Percentiles rank a stretch among this genome's conserved stretches.
phyloP scores from a whole-genome alignment of 2,888 invertebrate species.

The Masnerella sp. region DNA sequence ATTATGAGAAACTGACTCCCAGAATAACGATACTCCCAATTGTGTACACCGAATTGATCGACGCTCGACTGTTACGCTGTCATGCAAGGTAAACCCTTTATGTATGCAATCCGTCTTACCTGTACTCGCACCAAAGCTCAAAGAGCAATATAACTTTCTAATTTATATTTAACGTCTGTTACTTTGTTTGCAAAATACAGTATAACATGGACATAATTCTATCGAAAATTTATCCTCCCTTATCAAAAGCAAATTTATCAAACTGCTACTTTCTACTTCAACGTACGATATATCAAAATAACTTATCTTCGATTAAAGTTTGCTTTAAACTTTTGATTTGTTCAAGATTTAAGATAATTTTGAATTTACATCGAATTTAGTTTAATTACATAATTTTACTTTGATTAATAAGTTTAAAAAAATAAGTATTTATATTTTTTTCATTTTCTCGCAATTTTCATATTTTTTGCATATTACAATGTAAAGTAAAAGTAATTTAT shows the following conservation, averaged over 20 bases:
- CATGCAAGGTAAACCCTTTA: conserved; percentile 32
- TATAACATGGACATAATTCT: background rate
- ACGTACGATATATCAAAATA: too few species aligned
- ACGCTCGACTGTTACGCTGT: conserved; percentile 20
- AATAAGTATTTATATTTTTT: too few species aligned
- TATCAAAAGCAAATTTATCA: background rate
- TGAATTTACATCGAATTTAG: too few species aligned
- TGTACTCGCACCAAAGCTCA: conserved; percentile 16
- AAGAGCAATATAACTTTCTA: conserved; percentile 32
- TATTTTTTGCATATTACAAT: too few species aligned
- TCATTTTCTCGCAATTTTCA: too few species aligned
- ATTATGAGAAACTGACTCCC: conserved; percentile 19
- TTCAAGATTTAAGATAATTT: too few species aligned
- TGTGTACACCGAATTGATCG: conserved; percentile 32
- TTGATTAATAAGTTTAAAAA: too few species aligned
- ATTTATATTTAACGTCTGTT: conserved; percentile 32
- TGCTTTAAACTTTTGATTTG: too few species aligned
- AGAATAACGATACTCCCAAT: conserved; percentile 26
- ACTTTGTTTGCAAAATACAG: conserved; percentile 10
- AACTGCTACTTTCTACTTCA: background rate
- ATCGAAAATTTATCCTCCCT: background rate
- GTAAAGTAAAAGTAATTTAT: too few species aligned
- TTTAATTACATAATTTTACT: too few species aligned
- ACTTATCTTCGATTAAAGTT: background rate
- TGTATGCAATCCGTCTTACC: conserved; percentile 21